phyloP scores from a whole-genome alignment of 2,797 vertebrate species.

The Triplophysa yarkandensis region DNA sequence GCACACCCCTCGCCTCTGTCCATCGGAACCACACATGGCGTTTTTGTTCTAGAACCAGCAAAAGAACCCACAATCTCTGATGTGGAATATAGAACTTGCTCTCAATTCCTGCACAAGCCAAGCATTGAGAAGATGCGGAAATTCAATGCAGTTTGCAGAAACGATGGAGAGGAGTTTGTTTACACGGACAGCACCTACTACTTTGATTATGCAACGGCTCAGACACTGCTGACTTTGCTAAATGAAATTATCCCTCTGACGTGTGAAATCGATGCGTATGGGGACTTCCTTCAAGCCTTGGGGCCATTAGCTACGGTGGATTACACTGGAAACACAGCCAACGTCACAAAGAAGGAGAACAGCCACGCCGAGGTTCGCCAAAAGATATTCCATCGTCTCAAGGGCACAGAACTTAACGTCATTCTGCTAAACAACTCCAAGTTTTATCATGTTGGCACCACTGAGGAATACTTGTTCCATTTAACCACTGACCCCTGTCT shows the following conservation, averaged over 20 bases:
- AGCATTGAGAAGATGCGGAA: constrained; percentile 77
- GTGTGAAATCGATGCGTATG: constrained; percentile 95
- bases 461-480: constrained; percentile 87
- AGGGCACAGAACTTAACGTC: constrained; percentile 82
- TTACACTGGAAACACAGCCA: constrained; percentile 75
- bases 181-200: constrained; percentile 97
- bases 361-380: constrained; percentile 75
- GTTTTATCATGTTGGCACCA: constrained; percentile 93
- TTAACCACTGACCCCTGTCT: constrained; percentile 77
- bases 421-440: constrained; percentile 88
- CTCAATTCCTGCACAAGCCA: constrained; percentile 90
- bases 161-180: constrained; percentile 71
- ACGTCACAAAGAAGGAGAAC: constrained; percentile 72
- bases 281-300: constrained; percentile 93
- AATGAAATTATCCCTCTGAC: constrained; percentile 73
- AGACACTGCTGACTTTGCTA: constrained; percentile 76
- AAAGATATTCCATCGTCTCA: constrained; percentile 81
- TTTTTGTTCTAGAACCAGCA: constrained; percentile 83
- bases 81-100: constrained; percentile 77
- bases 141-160: constrained; percentile 74
- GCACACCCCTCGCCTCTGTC: constrained; percentile 87
- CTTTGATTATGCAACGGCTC: constrained; percentile 75
- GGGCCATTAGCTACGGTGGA: constrained; percentile 80
- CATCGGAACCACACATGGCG: constrained; percentile 88
- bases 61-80: constrained; percentile 58